Base-by-base conservation (phyloP, 2,113 vertebrate species). In the Caloenas nicobarica region DNA sequence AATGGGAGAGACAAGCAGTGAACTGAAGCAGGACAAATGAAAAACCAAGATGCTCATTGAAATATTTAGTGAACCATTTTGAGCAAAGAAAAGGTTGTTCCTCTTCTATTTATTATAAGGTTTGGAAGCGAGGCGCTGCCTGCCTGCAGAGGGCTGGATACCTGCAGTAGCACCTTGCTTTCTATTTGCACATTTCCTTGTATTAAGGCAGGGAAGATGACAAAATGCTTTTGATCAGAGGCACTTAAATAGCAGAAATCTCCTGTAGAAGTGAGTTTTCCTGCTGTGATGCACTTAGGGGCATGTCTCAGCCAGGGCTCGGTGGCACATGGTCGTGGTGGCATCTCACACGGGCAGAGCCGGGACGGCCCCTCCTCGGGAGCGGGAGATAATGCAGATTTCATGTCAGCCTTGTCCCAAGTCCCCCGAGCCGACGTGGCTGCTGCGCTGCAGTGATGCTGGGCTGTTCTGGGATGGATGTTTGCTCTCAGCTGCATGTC, bases 401-500 rank as follows among this genome's bases (percentile, higher is more conserved):
- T 81, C 60, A 2, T 95, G 92, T 97, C 88, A 95, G 57, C 13
- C 50, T 80, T 85, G 85, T 93, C 81, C 86, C 9, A 1, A 4
- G 57, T 94, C 92, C 92, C 95, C 68, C 1, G 89, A 81, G 92
- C 86, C 53, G 13, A 13, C 31, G n/a, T 1, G 2, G 61, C 42
- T 1, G 8, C 33, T 9, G 64, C 7, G 10, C 82, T 42, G 62
- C 65, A 87, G 81, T 0, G 0, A 14, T 58, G 44, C 74, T 66
- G 61, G 70, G 28, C 69, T 97, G 95, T 81, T 96, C 87, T 83
- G 80, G 90, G 92, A 73, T 50, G 93, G 87, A 28, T 95, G 18
- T 91, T 93, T 96, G 68, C 92, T 95, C 91, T 72, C 10, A 11
- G 71, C 88, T 85, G 70, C n/a, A 5, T 38, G 82, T 89, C 91